Conservation (phyloP, 2,113 vertebrate species). For the Tragelaphus buxtoni region DNA sequence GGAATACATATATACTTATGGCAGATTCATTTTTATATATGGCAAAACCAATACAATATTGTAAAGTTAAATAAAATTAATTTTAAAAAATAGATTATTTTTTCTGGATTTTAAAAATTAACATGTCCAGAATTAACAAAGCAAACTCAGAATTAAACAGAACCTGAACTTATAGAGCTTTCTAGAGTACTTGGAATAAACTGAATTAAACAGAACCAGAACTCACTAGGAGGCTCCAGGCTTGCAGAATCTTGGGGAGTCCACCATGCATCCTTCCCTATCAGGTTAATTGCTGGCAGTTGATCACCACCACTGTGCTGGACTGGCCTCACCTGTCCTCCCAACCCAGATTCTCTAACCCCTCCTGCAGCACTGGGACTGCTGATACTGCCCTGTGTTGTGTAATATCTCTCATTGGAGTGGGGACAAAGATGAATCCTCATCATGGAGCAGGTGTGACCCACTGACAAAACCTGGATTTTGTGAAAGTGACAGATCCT, state of each 20-base stretch:
- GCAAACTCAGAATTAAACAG: not conserved
- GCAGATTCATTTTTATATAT: too few relatives aligned
- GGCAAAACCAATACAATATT: too few relatives aligned
- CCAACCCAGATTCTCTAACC: not conserved
- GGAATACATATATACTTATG: too few relatives aligned
- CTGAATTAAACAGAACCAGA: not conserved
- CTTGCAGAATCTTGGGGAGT: rapidly evolving
- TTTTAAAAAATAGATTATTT: not conserved
- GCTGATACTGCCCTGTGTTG: not conserved
- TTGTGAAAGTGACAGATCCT: not conserved
- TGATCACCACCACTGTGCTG: not conserved
- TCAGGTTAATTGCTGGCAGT: not conserved
- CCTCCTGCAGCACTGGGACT: too few relatives aligned
- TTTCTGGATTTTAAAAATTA: not conserved
- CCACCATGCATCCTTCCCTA: not conserved
- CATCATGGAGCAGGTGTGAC: not conserved
- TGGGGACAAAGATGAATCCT: not conserved
- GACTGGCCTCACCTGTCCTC: not conserved
- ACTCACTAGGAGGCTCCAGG: not conserved
- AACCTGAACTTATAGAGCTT: not conserved
- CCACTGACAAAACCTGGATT: not conserved
- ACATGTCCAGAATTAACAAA: not conserved
- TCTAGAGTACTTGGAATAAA: not conserved
- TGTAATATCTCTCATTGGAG: not conserved
- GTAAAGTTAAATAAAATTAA: too few relatives aligned